Evolutionary conservation across 2,113 vertebrate species (phyloP), one percentile per base, ranked within the genome.

Genomic region (Spermophilus dauricus): DNA sequence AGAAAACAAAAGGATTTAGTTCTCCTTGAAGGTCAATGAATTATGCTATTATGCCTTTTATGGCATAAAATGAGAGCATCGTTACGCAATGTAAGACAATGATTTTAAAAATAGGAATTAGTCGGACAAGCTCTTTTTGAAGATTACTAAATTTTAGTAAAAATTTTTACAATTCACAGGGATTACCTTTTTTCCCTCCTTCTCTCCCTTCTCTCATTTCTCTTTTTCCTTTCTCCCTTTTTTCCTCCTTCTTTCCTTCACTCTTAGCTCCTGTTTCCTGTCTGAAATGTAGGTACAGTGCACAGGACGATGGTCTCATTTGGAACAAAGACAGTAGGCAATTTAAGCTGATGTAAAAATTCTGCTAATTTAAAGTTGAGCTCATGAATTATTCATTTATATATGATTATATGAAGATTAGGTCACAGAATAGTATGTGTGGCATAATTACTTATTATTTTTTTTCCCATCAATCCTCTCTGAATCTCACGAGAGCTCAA

Each of bases 1-100:
- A 45, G 53, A 61, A 95, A 93, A 76, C 16, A 70, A 87, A 80
- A 94, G 28, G 17, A 67, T 87, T 97, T 53, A 82, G 14, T 88
- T 88, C 12, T 84, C 26, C 82, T 63, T 91, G 61, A 63, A 80
- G 5, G 56, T 45, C 56, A n/a, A 53, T 63, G 22, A 42, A 89
- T 61, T 87, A 70, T 90, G 3, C 61, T 88, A 91, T 32, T 8
- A 45, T 45, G 8, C 5, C 45, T 45, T 45, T 8, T 45, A 45
- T 45, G 4, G 0, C 61, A 45, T 91, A 45, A 77, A 73, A 90
- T 97, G 34, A 89, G 91, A 82, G 24, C 26, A 65, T n/a, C 85
- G 22, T 8, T 76, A 24, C 37, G 13, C 24, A 51, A 20, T 63
- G 20, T 67, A 58, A 87, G 26, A 80, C 83, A 90, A 78, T 76